These are phyloP conservation scores for Cryptoblepharus egeriae DNA, from an alignment of 2,797 vertebrate species.

Conservation along the genomic window DNA sequence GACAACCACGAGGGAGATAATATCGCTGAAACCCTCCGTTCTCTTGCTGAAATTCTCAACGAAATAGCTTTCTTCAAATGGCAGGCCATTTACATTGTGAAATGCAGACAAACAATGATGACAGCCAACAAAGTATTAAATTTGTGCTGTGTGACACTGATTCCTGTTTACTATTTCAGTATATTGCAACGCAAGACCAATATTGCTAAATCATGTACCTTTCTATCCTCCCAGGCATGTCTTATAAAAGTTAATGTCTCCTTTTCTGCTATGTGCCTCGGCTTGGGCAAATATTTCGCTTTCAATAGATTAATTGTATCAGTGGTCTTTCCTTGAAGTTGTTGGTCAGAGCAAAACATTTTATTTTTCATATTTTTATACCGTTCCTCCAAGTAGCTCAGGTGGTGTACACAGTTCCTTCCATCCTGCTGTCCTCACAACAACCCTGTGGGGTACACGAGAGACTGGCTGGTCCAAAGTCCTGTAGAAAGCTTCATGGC, in stretches of 20 bases:
- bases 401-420: too few species aligned
- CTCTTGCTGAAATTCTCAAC: neutral
- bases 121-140: neutral
- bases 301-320: neutral
- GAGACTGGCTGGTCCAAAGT: too few species aligned
- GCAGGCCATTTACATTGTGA: neutral
- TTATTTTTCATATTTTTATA: too few species aligned
- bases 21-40: neutral
- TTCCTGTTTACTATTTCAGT: neutral
- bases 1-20: too few species aligned
- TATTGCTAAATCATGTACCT: constrained; percentile 14
- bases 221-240: neutral
- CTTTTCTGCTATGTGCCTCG: neutral
- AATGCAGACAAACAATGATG: neutral
- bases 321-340: too few species aligned
- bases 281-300: neutral
- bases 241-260: constrained; percentile 21
- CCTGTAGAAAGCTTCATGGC: too few species aligned
- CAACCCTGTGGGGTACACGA: too few species aligned
- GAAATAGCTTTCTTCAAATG: neutral
- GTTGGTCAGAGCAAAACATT: too few species aligned
- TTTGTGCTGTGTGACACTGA: neutral
- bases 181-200: neutral
- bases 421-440: too few species aligned
- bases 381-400: too few species aligned